Evolutionary conservation across 2,888 invertebrate genomes (phyloP), one percentile per base, ranked within the genome.

Genomic region (Augochlorella aurata): DNA sequence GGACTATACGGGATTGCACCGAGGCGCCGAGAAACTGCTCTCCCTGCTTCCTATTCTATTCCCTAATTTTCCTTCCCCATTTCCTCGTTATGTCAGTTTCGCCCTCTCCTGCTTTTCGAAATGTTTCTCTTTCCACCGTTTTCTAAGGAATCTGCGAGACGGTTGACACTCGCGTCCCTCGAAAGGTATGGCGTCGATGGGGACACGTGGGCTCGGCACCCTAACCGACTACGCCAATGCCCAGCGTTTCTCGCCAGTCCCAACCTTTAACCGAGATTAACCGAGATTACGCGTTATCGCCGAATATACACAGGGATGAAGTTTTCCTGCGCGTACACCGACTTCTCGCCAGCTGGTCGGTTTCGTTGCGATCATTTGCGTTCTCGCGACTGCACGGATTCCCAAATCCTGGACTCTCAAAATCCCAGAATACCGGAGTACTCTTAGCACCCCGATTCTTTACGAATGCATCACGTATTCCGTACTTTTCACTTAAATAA

Each of bases 251-350:
- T 52, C 52, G 58, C 49, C 24, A 54, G 75, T 71, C 29, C 75
- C 75, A 81, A 81, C 81, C 81, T 81, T 81, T 81, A 77, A 77
- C 73, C 67, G 75, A 88, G 88, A 88, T 88, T 85, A 84, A 50
- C 52, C 66, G 77, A 71, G 88, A 85, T 79, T 83, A 69, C 82
- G 82, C 78, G 77, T 87, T 88, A 88, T 88, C 88, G 49, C 80
- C 84, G 61, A 87, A 84, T 85, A 85, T 73, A 88, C 88, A 85
- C 85, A 82, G 80, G 85, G 81, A 82, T 81, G 79, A 86, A 85
- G 74, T 73, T 84, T 80, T 83, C 76, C 80, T 50, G 74, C 63
- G 29, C 77, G 82, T 87, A 69, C 88, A 87, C 80, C 77, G 84
- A 79, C 82, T 65, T 14, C 63, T 61, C 61, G 45, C 74, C 88